Evolutionary conservation across 2,113 vertebrate genomes (phyloP).

Genomic region (Hydrolagus affinis): DNA sequence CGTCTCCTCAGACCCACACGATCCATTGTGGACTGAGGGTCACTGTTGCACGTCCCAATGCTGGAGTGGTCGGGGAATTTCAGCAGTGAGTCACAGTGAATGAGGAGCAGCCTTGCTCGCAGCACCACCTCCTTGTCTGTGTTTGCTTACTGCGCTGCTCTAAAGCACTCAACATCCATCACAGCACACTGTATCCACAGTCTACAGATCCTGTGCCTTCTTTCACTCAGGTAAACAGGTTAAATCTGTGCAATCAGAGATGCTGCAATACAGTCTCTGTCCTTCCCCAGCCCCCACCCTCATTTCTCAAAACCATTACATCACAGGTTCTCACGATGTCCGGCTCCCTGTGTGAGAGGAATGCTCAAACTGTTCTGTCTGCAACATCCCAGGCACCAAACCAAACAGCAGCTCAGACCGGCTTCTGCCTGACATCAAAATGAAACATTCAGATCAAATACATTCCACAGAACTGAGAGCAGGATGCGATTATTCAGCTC

Average conservation of each 20-base stretch:
- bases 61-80: not conserved
- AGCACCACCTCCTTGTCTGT: not conserved
- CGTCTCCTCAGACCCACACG: not conserved
- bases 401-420: not conserved
- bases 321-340: not conserved
- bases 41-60: not conserved
- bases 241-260: not conserved
- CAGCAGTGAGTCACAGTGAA: not conserved
- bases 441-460: constrained; percentile 2
- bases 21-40: not conserved
- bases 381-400: not conserved
- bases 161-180: not conserved
- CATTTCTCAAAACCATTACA: not conserved
- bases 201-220: not conserved
- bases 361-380: not conserved
- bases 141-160: too few relatives aligned
- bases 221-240: constrained; percentile 8
- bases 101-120: constrained; percentile 10
- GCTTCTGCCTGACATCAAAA: not conserved
- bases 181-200: not conserved
- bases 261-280: not conserved
- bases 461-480: not conserved
- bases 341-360: constrained; percentile 17
- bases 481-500: not conserved
- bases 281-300: not conserved